Evolutionary conservation across 2,113 vertebrate genomes (phyloP).

Genomic region (Arvicanthis niloticus): DNA sequence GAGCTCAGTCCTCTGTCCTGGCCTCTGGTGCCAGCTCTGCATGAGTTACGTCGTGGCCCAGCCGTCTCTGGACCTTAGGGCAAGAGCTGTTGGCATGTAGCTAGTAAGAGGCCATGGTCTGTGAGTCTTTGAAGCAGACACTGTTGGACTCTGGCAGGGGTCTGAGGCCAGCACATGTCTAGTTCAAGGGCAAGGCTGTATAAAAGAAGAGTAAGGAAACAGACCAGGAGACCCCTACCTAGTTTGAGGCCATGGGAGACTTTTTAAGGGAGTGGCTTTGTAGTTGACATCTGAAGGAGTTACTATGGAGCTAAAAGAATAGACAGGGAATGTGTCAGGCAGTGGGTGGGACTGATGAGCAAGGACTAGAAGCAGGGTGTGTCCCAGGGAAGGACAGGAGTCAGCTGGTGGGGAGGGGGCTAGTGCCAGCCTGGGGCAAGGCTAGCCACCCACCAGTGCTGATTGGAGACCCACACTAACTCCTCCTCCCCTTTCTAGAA

Average conservation of each 20-base stretch:
- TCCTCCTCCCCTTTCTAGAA: constrained; percentile 86
- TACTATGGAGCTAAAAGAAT: neutral
- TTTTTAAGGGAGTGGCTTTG: constrained; percentile 52
- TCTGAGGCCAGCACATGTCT: neutral
- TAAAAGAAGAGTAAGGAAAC: neutral
- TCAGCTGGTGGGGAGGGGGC: too few relatives aligned
- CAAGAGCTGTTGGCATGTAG: neutral
- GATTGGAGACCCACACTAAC: accelerated
- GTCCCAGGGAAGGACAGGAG: too few relatives aligned
- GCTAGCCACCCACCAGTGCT: neutral
- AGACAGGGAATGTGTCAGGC: neutral
- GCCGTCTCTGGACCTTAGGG: neutral
- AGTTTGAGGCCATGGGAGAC: neutral
- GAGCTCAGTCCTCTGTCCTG: constrained; percentile 64
- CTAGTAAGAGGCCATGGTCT: neutral
- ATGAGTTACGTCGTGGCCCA: neutral
- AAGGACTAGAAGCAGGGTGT: neutral
- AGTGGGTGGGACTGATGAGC: neutral
- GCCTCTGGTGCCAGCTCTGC: neutral
- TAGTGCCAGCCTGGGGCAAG: neutral
- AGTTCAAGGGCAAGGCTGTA: neutral
- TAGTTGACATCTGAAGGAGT: neutral
- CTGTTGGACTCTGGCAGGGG: neutral
- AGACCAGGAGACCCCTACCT: neutral
- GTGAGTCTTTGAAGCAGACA: neutral